Base-by-base conservation (phyloP, 2,888 invertebrate species). In the Spialia ferax region DNA sequence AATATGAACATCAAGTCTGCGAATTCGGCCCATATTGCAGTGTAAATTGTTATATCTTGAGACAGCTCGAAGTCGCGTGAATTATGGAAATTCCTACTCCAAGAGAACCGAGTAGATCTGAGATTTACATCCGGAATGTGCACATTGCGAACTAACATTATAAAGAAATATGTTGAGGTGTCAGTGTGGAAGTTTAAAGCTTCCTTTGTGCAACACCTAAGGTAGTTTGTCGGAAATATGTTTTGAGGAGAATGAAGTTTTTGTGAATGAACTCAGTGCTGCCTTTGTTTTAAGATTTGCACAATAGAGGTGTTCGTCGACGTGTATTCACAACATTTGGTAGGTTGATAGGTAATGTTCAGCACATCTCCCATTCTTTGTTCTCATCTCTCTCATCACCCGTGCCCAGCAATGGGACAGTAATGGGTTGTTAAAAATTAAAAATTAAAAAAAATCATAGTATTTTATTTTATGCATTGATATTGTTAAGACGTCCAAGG, bases 21-120 rank as follows among this genome's bases (percentile, higher is more conserved):
- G 77, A 78, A 80, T 80, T 81, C 76, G 71, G 74, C 72, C 54
- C 68, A 52, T 59, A 64, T 70, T 77, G 79, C 80, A 83, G 83
- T 87, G 84, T 84, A 85, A 84, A 89, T 87, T 88, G 84, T 87
- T 85, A 76, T 73, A 72, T 73, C 71, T 76, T 76, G 79, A 82
- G 81, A 84, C 84, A 84, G 83, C 83, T 84, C 81, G 79, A 76
- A 83, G 87, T 88, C 86, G 85, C 86, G 87, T 90, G 88, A 90
- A 90, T 89, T 91, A 88, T 88, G 86, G 79, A 88, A 87, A 89
- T 87, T 80, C 79, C 76, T 74, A 84, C 86, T 84, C 76, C 71
- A 74, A 73, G 73, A 74, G 77, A 79, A 76, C 79, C 79, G 82
- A 82, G 79, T 79, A 79, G 78, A 81, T 82, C 74, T 74, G 73